Percentiles rank a stretch among this genome's conserved stretches.
phyloP scores from a whole-genome alignment of 2,888 invertebrate species.

The Halocaridina rubra region DNA sequence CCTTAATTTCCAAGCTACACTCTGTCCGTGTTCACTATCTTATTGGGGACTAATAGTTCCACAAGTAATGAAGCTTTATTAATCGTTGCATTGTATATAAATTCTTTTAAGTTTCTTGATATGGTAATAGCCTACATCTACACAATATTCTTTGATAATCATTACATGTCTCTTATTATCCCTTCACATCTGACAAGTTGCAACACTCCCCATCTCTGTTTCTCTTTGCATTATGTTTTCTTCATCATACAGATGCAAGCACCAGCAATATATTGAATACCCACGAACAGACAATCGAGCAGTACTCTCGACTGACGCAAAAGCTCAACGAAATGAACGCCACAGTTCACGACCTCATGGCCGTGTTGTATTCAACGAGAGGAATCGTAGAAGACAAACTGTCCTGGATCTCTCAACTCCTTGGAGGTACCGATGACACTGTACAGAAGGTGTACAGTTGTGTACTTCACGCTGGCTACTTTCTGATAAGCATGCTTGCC shows the following conservation, averaged over 20 bases:
- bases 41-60: too few relatives aligned
- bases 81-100: too few relatives aligned
- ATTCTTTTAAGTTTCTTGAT: too few relatives aligned
- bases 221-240: too few relatives aligned
- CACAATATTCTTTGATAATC: too few relatives aligned
- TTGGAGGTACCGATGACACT: slow-evolving; percentile 48
- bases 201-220: too few relatives aligned
- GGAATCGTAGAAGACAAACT: slow-evolving; percentile 37
- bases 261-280: slow-evolving; percentile 70
- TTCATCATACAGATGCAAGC: slow-evolving; percentile 68
- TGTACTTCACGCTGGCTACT: slow-evolving; percentile 25
- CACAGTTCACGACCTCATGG: slow-evolving; percentile 50
- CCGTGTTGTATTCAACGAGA: slow-evolving; percentile 20
- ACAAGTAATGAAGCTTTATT: too few relatives aligned
- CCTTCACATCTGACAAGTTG: too few relatives aligned
- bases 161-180: too few relatives aligned
- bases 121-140: too few relatives aligned
- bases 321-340: slow-evolving; percentile 72
- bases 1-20: too few relatives aligned
- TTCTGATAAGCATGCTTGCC: slow-evolving; percentile 35
- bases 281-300: slow-evolving; percentile 70
- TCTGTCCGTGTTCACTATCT: too few relatives aligned
- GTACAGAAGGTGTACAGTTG: slow-evolving; percentile 32
- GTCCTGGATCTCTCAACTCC: slow-evolving; percentile 44
- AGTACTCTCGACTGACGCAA: slow-evolving; percentile 71